These are phyloP conservation scores for Sisyra terminalis DNA, from an alignment of 2,888 invertebrate species.

Conservation along the genomic window DNA sequence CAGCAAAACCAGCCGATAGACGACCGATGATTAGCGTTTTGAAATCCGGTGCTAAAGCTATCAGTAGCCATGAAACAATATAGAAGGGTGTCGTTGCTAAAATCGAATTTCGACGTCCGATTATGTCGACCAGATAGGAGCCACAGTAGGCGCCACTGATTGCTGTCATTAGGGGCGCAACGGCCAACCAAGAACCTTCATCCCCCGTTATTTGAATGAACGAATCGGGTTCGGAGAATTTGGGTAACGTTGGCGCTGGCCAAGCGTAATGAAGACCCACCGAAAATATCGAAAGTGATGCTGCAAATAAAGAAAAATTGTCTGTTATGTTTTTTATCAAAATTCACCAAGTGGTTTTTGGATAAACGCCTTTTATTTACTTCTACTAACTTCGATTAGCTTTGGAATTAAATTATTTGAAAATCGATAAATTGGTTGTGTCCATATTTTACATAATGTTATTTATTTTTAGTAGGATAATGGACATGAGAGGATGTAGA, in stretches of 20 bases:
- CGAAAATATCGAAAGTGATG: conserved; percentile 21
- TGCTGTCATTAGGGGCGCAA: conserved; percentile 46
- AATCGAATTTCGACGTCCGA: conserved; percentile 51
- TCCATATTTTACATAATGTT: too few relatives aligned
- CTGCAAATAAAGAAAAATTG: conserved; percentile 19
- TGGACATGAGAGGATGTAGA: too few relatives aligned
- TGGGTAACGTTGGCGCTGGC: conserved; percentile 41
- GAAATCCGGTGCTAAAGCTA: conserved; percentile 38
- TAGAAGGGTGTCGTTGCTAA: conserved; percentile 41
- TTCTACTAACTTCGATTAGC: too few relatives aligned
- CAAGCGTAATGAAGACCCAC: conserved; percentile 32
- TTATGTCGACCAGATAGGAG: conserved; percentile 42
- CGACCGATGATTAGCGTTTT: conserved; percentile 33
- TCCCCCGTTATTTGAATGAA: conserved; percentile 29
- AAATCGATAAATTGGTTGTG: too few relatives aligned
- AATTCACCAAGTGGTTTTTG: too few relatives aligned
- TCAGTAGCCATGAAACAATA: conserved; percentile 43
- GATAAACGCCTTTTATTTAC: too few relatives aligned
- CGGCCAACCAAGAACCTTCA: conserved; percentile 44
- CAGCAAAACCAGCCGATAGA: conserved; percentile 14
- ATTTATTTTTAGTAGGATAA: too few relatives aligned
- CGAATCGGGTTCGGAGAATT: conserved; percentile 28
- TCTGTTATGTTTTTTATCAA: too few relatives aligned
- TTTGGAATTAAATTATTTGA: too few relatives aligned
- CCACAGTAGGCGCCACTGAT: conserved; percentile 42